These are phyloP conservation scores for Clarias platycephalus DNA, from an alignment of 2,797 vertebrate genomes.

Conservation along the genomic window DNA sequence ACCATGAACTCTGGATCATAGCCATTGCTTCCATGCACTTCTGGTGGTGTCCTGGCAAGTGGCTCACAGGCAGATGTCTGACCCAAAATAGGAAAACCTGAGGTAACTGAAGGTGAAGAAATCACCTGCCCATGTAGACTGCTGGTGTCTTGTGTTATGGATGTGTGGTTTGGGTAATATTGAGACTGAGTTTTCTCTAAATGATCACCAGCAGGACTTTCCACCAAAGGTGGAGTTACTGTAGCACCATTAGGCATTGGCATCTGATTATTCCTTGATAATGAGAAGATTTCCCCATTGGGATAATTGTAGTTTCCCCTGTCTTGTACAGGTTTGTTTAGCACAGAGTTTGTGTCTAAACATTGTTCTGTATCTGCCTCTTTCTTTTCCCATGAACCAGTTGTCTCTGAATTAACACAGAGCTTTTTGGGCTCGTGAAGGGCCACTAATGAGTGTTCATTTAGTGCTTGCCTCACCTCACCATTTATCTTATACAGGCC, in stretches of 20 bases:
- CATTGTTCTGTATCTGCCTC: conserved; percentile 57
- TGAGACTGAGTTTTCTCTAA: conserved; percentile 90
- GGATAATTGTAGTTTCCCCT: conserved; percentile 76
- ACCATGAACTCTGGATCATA: conserved; percentile 72
- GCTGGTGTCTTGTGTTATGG: conserved; percentile 78
- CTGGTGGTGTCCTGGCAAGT: conserved; percentile 73
- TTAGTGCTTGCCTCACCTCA: conserved; percentile 83
- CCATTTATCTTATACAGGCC: conserved; percentile 82
- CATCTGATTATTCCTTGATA: conserved; percentile 82
- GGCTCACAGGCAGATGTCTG: conserved; percentile 82
- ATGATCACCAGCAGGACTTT: conserved; percentile 82
- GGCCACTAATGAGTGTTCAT: conserved; percentile 80
- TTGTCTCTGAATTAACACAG: conserved; percentile 78
- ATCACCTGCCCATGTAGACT: conserved; percentile 76
- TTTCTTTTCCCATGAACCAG: conserved; percentile 64
- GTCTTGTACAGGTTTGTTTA: conserved; percentile 69
- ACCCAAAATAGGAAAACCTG: conserved; percentile 83
- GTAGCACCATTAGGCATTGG: conserved; percentile 89
- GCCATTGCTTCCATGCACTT: conserved; percentile 71
- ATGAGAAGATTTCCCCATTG: conserved; percentile 81
- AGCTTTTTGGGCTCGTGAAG: conserved; percentile 82
- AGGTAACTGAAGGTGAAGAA: conserved; percentile 82
- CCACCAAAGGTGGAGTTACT: conserved; percentile 83
- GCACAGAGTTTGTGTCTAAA: conserved; percentile 71
- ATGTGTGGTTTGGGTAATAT: conserved; percentile 88